Evolutionary conservation across 2,888 invertebrate genomes (phyloP), one percentile per base, ranked within the genome.

Genomic region (Callimorpha dominula): DNA sequence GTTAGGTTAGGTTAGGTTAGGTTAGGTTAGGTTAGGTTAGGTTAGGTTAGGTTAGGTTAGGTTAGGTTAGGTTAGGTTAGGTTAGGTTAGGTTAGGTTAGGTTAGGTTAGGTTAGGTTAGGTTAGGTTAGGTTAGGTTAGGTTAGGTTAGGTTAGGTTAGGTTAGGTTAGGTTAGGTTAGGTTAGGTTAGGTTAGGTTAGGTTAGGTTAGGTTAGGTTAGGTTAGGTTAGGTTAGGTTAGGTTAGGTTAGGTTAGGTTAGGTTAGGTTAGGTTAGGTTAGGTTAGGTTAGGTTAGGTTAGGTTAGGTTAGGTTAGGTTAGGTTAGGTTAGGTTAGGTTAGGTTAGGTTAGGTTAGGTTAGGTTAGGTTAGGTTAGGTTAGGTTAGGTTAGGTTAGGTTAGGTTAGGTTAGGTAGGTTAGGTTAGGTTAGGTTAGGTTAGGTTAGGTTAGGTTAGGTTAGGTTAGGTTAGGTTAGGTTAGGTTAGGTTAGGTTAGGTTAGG

Each of bases 1-100:
- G 70, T 70, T 70, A 70, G 70, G 70, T 70, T 70, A 70, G 70
- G 70, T 70, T 70, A 70, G 70, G 70, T 70, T 70, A 70, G 70
- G 70, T 70, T 66, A 66, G 66, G 66, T 66, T 66, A 66, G 66
- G 66, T 66, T 66, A 66, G 57, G 57, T 57, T 68, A 68, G 68
- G 68, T 68, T 68, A 68, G 68, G 68, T 68, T 68, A 68, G 68
- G 68, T 68, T 68, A 68, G 68, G 68, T 68, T 68, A 68, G 68
- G 68, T 68, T 68, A 68, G 68, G 68, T 68, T 68, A 68, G 68
- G 68, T 68, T 68, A 60, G 68, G 68, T 60, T 68, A 68, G 68
- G 57, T 68, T 68, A 57, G 57, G 60, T 67, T 70, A 70, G 70
- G 70, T 70, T 70, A 70, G 70, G 70, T 70, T 70, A 70, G 70